Evolutionary conservation across 2,888 invertebrate genomes (phyloP), one percentile per base, ranked within the genome.

Genomic region (Tenthredo notha): DNA sequence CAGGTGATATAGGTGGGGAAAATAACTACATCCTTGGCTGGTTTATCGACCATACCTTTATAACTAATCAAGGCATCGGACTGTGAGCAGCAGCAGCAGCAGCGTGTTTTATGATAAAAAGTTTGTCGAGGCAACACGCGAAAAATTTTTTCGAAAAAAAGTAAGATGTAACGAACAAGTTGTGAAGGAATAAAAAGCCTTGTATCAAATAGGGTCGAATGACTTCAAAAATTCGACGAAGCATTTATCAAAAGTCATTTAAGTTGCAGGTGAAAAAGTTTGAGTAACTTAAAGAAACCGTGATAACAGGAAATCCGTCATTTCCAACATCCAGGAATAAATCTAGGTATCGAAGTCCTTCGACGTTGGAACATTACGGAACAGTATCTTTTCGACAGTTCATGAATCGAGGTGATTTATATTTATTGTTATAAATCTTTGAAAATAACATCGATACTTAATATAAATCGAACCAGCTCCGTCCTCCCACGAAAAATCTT

Each of bases 361-460:
- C 74, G 25, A 15, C 33, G 15, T 33, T 29, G 50, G 18, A 29
- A 7, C n/a, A 77, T 50, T 74, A 18, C 43, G n/a, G n/a, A 18
- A 54, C 58, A 15, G 58, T 61, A 58, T 58, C 37, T 61, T 61
- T 37, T n/a, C 29, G 83, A 83, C 83, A 70, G 83, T 83, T 25
- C 67, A 67, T 18, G 83, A 83, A 83, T 83, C 43, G 83, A 61
- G 61, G 58, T 83, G 67, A 83, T 83, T 83, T 70, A 83, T 70
- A 43, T 83, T 83, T 67, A 83, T 70, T 47, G 43, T 47, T 33
- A 7, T 54, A 33, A 61, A n/a, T 29, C 47, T n/a, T 83, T 29
- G 2, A 61, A 33, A 70, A 67, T 61, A 25, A 47, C 25, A 47
- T 67, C 67, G 83, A 83, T 83, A 70, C 33, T 83, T 83, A 50